Evolutionary conservation across 2,888 invertebrate species (phyloP).

Genomic region (Copidosoma aretas): DNA sequence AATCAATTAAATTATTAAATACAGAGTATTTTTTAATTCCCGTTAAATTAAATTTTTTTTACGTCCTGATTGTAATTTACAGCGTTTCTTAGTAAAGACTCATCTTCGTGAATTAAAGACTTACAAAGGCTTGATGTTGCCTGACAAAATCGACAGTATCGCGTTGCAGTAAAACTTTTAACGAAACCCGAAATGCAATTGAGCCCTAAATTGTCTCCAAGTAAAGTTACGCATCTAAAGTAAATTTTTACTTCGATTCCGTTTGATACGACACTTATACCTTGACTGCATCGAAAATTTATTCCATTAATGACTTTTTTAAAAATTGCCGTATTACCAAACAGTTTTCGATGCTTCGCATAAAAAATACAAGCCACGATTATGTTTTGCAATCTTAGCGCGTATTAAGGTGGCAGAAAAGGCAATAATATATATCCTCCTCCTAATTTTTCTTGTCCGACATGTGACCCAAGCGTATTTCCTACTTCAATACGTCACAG

Average conservation of each 20-base stretch:
- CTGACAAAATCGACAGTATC: neutral
- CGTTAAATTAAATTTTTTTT: too few relatives aligned
- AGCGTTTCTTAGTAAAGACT: neutral
- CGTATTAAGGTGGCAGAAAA: neutral
- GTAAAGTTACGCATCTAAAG: neutral
- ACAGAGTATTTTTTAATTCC: constrained; percentile 2
- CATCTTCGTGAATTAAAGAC: neutral
- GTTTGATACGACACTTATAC: neutral
- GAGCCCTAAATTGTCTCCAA: constrained; percentile 1
- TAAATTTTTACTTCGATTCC: constrained; percentile 3
- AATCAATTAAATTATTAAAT: too few relatives aligned
- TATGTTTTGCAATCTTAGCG: neutral
- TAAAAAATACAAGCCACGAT: neutral
- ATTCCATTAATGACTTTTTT: neutral
- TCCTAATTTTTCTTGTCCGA: neutral
- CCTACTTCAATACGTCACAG: constrained; percentile 1
- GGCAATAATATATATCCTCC: neutral
- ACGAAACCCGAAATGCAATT: constrained; percentile 1
- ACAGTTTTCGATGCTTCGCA: neutral
- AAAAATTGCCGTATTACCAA: neutral
- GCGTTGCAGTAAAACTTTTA: neutral
- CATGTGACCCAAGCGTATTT: neutral
- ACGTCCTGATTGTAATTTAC: neutral
- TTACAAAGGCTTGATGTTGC: neutral
- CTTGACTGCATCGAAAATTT: neutral